Percentiles rank a stretch among this genome's conserved stretches.
These are phyloP conservation scores for Chaetogeoica ovagalla DNA, from an alignment of 2,888 invertebrate species.

Conservation along the genomic window DNA sequence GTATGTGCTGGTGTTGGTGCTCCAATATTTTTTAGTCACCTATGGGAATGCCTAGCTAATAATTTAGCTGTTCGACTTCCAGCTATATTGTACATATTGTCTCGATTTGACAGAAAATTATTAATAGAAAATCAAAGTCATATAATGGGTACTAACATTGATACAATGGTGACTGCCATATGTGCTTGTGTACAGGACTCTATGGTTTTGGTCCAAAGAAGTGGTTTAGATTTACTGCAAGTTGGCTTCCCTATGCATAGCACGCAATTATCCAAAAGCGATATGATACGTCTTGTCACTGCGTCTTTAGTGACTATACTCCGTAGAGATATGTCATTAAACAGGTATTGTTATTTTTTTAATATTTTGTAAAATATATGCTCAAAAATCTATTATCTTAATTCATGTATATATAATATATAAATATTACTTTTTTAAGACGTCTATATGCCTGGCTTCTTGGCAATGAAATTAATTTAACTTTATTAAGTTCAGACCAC, in stretches of 20 bases:
- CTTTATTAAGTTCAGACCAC: slow-evolving; percentile 59
- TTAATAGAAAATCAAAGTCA: slow-evolving; percentile 80
- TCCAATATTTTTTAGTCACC: slow-evolving; percentile 79
- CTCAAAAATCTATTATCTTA: neutral
- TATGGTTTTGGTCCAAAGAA: slow-evolving; percentile 81
- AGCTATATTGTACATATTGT: slow-evolving; percentile 77
- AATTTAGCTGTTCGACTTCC: slow-evolving; percentile 80
- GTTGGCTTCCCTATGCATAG: slow-evolving; percentile 84
- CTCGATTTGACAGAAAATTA: slow-evolving; percentile 77
- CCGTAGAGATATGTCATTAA: slow-evolving; percentile 85
- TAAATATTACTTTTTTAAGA: slow-evolving; percentile 59
- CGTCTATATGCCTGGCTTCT: slow-evolving; percentile 83
- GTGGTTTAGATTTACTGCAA: slow-evolving; percentile 79
- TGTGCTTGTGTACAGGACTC: slow-evolving; percentile 79
- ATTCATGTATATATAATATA: neutral
- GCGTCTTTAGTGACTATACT: slow-evolving; percentile 75
- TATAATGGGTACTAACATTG: slow-evolving; percentile 81
- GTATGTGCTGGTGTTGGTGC: slow-evolving; percentile 77
- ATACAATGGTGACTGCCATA: slow-evolving; percentile 78
- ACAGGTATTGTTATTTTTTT: slow-evolving; percentile 64
- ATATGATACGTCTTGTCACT: slow-evolving; percentile 73
- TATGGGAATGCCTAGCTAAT: slow-evolving; percentile 84
- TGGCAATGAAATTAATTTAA: slow-evolving; percentile 70
- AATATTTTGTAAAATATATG: neutral
- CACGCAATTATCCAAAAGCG: slow-evolving; percentile 69